Conservation (phyloP, 2,113 vertebrate species). For the zebrafish (Danio rerio) region GRCz12tu NC_133185.1:24584501-24585000, state of each 20-base stretch:
- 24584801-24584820: background rate
- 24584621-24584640: no score
- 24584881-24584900: background rate
- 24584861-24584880: conserved; percentile 11
- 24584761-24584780: background rate
- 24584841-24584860: background rate
- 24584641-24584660: no score
- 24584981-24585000: conserved; percentile 25
- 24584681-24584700: no score
- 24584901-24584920: background rate
- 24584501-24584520: no score
- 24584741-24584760: background rate
- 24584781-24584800: background rate
- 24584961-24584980: conserved; percentile 25
- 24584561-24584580: no score
- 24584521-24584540: no score
- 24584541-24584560: no score
- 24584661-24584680: no score
- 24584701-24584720: no score
- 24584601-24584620: no score
- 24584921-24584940: conserved; percentile 2
- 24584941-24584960: conserved; percentile 16
- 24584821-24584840: background rate
- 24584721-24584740: no score
- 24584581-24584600: no score